Base-by-base conservation (phyloP, 1,140 invertebrate genomes). In the Colletes gigas region DNA sequence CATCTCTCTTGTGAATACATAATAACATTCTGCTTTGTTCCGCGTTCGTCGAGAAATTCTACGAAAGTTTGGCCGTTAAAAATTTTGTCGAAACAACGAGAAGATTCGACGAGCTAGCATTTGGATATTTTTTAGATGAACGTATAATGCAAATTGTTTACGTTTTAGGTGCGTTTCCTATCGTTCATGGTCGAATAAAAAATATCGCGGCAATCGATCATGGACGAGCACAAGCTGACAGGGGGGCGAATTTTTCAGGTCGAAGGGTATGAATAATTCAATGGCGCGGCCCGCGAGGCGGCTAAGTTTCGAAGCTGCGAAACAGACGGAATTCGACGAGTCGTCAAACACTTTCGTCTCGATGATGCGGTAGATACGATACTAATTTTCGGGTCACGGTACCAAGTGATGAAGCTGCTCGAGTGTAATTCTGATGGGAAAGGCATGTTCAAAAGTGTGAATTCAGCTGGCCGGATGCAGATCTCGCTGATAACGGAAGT, bases 311-410 rank as follows among this genome's bases (percentile, higher is more conserved):
- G 4, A 15, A 68, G 19, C 14, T 19, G 19, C 14, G 54, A 39
- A 47, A 72, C n/a, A 41, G n/a, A 59, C 19, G 6, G 39, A 30
- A 62, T 50, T 73, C 21, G 41, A 47, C 3, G 7, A 39, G 19
- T 14, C 14, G 12, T 47, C 71, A 19, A 47, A 63, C 57, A 52
- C 71, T 52, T 62, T 17, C 3, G 10, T 59, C 6, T 4, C 47
- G 71, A 63, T 63, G 59, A 39, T 63, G 50, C 59, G 44, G 71
- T 59, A 63, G 19, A 41, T 50, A 63, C 12, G 9, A 8, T 19
- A 12, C 4, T 30, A 0, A 4, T 39, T 30, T 62, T 12, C 50
- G 39, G 72, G 62, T 66, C 72, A 55, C 21, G 72, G 62, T 41
- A 60, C 63, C 30, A 30, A 39, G 70, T 2, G 54, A 15, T 15